Evolutionary conservation across 2,797 vertebrate species (phyloP).

Genomic region (Erpetoichthys calabaricus): DNA sequence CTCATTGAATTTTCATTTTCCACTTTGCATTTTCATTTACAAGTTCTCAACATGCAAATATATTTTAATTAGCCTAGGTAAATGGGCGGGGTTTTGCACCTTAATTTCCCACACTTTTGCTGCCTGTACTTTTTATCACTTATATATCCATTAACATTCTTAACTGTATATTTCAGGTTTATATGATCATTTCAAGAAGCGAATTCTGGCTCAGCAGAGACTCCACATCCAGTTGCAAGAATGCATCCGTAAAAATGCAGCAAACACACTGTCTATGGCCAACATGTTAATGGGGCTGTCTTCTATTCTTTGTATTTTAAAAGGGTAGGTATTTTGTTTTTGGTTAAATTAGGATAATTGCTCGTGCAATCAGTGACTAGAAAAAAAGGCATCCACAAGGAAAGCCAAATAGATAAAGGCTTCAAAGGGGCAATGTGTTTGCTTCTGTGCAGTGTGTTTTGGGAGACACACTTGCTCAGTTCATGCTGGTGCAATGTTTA

Average conservation of each 20-base stretch:
- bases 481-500: too few species aligned
- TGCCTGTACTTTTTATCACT: too few species aligned
- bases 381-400: not conserved
- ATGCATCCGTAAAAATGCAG: slow-evolving; percentile 68
- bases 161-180: slow-evolving; percentile 47
- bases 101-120: too few species aligned
- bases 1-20: too few species aligned
- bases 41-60: too few species aligned
- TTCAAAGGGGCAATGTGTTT: not conserved
- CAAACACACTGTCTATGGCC: slow-evolving; percentile 67
- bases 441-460: too few species aligned
- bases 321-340: slow-evolving; percentile 48
- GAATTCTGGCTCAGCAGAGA: slow-evolving; percentile 42
- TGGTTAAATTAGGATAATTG: slow-evolving; percentile 4
- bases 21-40: too few species aligned
- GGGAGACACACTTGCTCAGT: too few species aligned
- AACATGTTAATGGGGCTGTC: slow-evolving; percentile 78
- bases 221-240: slow-evolving; percentile 46
- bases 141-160: too few species aligned
- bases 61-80: too few species aligned
- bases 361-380: not conserved
- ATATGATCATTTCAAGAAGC: slow-evolving; percentile 53
- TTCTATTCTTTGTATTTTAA: slow-evolving; percentile 78
- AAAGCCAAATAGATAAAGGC: not conserved
- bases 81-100: too few species aligned